These are phyloP conservation scores for Campaea margaritaria DNA, from an alignment of 2,888 invertebrate species.

Conservation along the genomic window DNA sequence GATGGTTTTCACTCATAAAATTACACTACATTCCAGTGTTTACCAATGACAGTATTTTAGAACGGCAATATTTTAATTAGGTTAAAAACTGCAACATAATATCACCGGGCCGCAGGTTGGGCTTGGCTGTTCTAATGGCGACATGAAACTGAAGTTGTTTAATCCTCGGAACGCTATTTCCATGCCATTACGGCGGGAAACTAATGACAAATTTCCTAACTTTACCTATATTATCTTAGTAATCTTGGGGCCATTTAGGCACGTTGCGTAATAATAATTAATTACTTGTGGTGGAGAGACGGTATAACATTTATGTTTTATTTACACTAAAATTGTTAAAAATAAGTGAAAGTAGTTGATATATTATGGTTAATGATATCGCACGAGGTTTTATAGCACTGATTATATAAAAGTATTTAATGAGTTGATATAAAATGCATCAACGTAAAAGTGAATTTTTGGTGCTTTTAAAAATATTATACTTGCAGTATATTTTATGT, in stretches of 20 bases:
- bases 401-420: too few species aligned
- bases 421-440: too few species aligned
- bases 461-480: too few species aligned
- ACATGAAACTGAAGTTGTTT: conserved; percentile 6
- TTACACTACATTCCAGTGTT: too few species aligned
- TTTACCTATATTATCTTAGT: conserved; percentile 7
- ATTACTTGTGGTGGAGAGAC: background rate
- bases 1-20: too few species aligned
- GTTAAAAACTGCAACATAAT: background rate
- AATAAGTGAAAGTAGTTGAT: too few species aligned
- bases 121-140: conserved; percentile 14
- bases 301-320: background rate
- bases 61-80: too few species aligned
- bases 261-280: conserved; percentile 3
- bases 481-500: too few species aligned
- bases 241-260: conserved; percentile 12
- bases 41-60: too few species aligned
- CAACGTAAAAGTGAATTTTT: too few species aligned
- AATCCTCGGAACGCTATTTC: conserved; percentile 16
- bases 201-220: conserved; percentile 15
- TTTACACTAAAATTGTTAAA: background rate
- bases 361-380: too few species aligned
- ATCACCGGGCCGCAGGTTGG: conserved; percentile 4
- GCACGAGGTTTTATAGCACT: too few species aligned
- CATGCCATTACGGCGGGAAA: background rate